phyloP scores from a whole-genome alignment of 1,140 invertebrate genomes.

The Papilio dardanus region DNA sequence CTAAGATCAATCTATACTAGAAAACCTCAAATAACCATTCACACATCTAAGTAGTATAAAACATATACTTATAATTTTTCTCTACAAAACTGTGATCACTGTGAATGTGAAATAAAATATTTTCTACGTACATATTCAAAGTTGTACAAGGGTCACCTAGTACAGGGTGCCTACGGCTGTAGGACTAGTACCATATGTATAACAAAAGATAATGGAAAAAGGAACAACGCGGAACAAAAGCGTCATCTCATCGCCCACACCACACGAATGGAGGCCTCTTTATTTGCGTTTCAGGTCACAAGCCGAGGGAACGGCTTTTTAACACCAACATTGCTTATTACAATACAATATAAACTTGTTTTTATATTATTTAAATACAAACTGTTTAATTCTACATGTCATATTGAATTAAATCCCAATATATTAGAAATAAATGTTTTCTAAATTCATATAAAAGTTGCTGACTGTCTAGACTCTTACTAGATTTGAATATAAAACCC shows the following conservation, averaged over 20 bases:
- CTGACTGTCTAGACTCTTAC: neutral
- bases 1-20: too few species aligned
- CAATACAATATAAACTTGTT: neutral
- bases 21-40: too few species aligned
- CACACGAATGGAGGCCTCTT: slow-evolving; percentile 25
- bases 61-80: too few species aligned
- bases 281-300: slow-evolving; percentile 34
- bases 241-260: slow-evolving; percentile 27
- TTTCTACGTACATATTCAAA: neutral
- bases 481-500: neutral
- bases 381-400: neutral
- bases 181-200: slow-evolving; percentile 17
- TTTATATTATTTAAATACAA: neutral
- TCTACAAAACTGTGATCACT: too few species aligned
- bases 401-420: neutral
- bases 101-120: neutral
- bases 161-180: neutral
- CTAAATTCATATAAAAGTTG: neutral
- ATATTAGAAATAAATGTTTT: neutral
- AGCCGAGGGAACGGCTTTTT: slow-evolving; percentile 23
- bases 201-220: slow-evolving; percentile 35
- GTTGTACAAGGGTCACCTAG: neutral
- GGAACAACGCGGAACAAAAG: slow-evolving; percentile 34
- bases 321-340: neutral
- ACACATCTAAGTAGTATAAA: too few species aligned